Conservation (phyloP, 1,140 invertebrate species). For the Brachionus plicatilis region DNA sequence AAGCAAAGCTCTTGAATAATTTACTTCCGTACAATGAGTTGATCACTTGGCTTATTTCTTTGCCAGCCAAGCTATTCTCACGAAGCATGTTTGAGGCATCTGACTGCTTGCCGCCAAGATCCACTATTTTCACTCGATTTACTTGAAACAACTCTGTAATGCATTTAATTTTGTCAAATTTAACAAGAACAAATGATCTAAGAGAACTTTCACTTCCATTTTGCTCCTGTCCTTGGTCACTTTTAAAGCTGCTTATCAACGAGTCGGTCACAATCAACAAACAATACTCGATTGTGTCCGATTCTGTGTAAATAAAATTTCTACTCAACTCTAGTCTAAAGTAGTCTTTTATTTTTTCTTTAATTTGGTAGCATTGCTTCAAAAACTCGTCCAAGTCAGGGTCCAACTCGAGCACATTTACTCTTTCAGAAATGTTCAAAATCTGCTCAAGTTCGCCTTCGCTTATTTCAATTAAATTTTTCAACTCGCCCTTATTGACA, state of each 20-base stretch:
- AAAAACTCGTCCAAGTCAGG: background rate
- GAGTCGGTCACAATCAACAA: background rate
- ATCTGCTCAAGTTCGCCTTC: background rate
- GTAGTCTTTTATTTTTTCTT: slow-evolving; percentile 19
- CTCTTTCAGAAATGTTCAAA: background rate
- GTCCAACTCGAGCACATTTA: slow-evolving; percentile 22
- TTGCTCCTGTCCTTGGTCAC: background rate
- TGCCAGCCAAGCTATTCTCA: background rate
- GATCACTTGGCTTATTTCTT: background rate
- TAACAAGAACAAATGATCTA: slow-evolving; percentile 10
- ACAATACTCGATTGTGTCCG: background rate
- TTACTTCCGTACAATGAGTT: background rate
- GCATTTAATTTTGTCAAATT: slow-evolving; percentile 8
- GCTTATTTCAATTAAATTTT: background rate
- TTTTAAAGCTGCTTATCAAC: background rate
- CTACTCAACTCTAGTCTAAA: background rate
- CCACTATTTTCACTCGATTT: background rate
- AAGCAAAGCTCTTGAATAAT: background rate
- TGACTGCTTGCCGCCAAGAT: background rate
- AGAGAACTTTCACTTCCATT: background rate
- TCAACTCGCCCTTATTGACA: background rate
- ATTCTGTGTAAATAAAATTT: slow-evolving; percentile 8
- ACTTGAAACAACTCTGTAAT: background rate
- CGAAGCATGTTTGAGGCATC: background rate
- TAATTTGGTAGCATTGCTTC: background rate